Evolutionary conservation across 1,140 invertebrate species (phyloP).

Genomic region (Camponotus pennsylvanicus): DNA sequence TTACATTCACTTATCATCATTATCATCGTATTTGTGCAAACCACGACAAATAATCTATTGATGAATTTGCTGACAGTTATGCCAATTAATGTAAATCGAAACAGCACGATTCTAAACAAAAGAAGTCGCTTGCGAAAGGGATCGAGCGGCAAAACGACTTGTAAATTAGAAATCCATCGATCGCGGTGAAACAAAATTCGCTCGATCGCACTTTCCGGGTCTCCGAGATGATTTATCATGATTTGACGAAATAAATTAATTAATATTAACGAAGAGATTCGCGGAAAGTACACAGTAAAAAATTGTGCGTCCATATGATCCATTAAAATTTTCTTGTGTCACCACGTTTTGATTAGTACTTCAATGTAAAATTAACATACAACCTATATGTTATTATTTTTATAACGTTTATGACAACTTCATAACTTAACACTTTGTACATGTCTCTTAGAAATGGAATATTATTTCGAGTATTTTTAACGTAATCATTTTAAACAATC

Average conservation of each 20-base stretch:
- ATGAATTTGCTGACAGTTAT: slow-evolving; percentile 33
- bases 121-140: slow-evolving; percentile 16
- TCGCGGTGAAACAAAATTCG: slow-evolving; percentile 50
- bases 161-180: slow-evolving; percentile 24
- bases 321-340: no score
- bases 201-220: neutral
- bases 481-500: no score
- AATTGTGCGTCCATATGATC: no score
- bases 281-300: neutral
- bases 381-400: no score
- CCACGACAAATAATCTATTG: slow-evolving; percentile 25
- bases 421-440: no score
- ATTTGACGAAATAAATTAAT: slow-evolving; percentile 43
- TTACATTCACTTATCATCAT: slow-evolving; percentile 13
- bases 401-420: no score
- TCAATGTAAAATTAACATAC: no score
- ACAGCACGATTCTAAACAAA: slow-evolving; percentile 32
- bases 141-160: slow-evolving; percentile 19
- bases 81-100: slow-evolving; percentile 55
- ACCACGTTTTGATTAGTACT: no score
- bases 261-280: neutral
- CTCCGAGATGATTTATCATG: slow-evolving; percentile 14
- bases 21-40: slow-evolving; percentile 10
- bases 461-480: no score
- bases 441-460: no score